These are phyloP conservation scores for Pristionchus fissidentatus DNA, from an alignment of 2,888 invertebrate genomes.

Conservation along the genomic window DNA sequence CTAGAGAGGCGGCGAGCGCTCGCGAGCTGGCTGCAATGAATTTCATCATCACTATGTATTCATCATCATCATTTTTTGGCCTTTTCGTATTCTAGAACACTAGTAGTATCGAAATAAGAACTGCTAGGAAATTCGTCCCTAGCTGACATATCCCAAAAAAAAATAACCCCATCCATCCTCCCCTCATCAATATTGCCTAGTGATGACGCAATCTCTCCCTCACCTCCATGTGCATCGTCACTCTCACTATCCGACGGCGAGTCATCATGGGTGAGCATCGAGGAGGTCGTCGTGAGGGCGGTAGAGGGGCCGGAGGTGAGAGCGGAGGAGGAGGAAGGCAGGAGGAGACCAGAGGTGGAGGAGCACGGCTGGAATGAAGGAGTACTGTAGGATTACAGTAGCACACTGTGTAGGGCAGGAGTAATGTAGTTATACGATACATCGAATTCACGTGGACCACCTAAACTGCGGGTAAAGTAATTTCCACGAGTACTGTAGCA, in stretches of 20 bases:
- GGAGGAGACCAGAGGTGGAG: not conserved
- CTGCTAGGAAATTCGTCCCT: too few relatives aligned
- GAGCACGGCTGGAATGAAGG: not conserved
- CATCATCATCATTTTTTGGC: not conserved
- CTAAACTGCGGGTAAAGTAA: too few relatives aligned
- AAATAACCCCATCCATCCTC: too few relatives aligned
- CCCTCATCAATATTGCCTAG: too few relatives aligned
- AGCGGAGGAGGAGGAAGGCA: not conserved
- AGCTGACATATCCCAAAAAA: too few relatives aligned
- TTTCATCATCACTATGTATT: too few relatives aligned
- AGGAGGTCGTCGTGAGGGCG: conserved; percentile 2
- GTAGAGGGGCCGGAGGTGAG: conserved; percentile 27
- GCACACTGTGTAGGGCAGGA: not conserved
- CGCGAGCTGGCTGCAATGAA: not conserved
- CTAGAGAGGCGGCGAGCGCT: not conserved
- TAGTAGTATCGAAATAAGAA: too few relatives aligned
- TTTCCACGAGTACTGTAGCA: too few relatives aligned
- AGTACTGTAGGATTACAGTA: not conserved
- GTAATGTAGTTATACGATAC: too few relatives aligned
- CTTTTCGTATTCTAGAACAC: not conserved
- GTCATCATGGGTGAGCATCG: conserved; percentile 37
- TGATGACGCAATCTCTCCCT: too few relatives aligned
- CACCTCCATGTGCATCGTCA: conserved; percentile 10
- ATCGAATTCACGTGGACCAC: too few relatives aligned
- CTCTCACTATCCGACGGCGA: conserved; percentile 27